Evolutionary conservation across 2,113 vertebrate species (phyloP).

Genomic region (Dromas ardeola): DNA sequence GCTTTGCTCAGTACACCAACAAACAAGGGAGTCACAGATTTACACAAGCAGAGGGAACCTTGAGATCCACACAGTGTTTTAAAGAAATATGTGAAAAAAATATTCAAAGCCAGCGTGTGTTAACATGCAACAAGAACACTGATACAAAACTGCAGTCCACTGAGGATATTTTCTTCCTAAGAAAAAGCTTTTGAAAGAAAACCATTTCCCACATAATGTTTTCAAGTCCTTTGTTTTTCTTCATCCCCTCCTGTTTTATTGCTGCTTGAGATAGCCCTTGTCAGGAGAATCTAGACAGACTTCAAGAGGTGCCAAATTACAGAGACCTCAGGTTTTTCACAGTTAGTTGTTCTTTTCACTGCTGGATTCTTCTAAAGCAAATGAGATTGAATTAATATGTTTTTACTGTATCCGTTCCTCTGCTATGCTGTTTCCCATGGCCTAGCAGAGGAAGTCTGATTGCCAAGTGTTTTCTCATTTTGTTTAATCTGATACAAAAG

Average conservation of each 20-base stretch:
- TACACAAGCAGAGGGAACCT: neutral
- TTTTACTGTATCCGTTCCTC: constrained; percentile 44
- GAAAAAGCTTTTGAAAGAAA: neutral
- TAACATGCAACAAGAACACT: neutral
- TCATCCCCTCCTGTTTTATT: neutral
- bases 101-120: neutral
- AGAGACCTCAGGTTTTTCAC: constrained; percentile 17
- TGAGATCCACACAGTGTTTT: neutral
- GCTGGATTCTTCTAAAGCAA: constrained; percentile 3
- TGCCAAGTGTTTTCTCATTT: constrained; percentile 61
- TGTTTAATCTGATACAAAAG: constrained; percentile 63
- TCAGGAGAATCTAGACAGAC: neutral
- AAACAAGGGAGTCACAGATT: neutral
- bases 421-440: constrained; percentile 52
- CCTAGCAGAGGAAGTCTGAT: constrained; percentile 48
- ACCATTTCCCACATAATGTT: neutral
- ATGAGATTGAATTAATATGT: constrained; percentile 32
- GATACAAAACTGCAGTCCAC: neutral
- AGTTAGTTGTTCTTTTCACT: constrained; percentile 38
- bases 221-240: neutral
- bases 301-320: constrained; percentile 1
- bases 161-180: neutral
- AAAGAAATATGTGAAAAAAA: neutral
- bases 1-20: neutral
- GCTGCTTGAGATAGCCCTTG: neutral